Base-by-base conservation (phyloP, 2,888 invertebrate genomes). In the Netelia inedita region DNA sequence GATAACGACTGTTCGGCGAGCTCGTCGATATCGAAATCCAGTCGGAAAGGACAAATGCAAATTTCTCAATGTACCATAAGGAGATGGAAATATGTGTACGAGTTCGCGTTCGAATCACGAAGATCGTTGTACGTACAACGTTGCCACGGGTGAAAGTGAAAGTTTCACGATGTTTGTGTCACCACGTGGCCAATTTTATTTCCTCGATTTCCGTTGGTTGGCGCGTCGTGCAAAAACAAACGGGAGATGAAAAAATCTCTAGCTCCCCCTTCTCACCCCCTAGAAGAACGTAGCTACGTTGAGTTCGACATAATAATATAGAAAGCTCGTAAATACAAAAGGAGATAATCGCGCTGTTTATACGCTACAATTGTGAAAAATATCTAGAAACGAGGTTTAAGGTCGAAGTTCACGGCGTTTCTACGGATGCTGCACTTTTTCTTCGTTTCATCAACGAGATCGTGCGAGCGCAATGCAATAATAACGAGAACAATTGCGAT, bases 291-390 rank as follows among this genome's bases (percentile, higher is more conserved):
- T 21, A 41, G 21, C 28, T 46, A 8, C 35, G 14, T 50, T 5
- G 59, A 66, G 75, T 75, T 69, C 68, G 53, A 61, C 55, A 68
- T 35, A n/a, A 68, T 35, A n/a, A 79, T 69, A 61, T 78, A 80
- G 84, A 84, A 84, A 84, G 84, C 68, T 78, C 76, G 72, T 72
- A 79, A 79, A 80, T 73, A 57, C 28, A 35, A 14, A 16, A 41
- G 8, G 35, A 57, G 57, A 57, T 57, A 57, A 57, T 10, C 57
- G 57, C 57, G 19, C 16, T 21, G 57, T 57, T 57, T 57, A 19
- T 19, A 57, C 19, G 16, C 16, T 9, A 9, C 57, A 10, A 21
- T 57, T 57, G 35, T 6, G 6, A 35, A 35, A 35, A 35, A 35
- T 35, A 35, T 35, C 35, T 35, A 35, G 35, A 35, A 35, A 35